Conservation (phyloP, 2,888 invertebrate species). For the Pseudococcus longispinus region DNA sequence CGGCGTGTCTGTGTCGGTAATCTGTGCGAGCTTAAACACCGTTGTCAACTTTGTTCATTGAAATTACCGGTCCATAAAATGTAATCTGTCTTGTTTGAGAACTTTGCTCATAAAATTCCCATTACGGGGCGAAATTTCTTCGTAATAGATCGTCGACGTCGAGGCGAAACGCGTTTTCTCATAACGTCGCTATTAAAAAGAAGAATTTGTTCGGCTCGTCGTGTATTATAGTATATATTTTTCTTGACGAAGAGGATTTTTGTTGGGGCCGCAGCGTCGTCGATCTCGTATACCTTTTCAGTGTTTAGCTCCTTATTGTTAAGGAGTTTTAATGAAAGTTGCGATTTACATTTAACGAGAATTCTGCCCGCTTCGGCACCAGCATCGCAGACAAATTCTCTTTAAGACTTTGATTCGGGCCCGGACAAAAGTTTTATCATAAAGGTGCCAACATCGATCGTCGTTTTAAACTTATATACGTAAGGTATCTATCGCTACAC, state of each 20-base stretch:
- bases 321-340: slow-evolving; percentile 37
- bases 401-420: slow-evolving; percentile 42
- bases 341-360: slow-evolving; percentile 40
- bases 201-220: background rate
- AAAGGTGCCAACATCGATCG: slow-evolving; percentile 26
- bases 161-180: background rate
- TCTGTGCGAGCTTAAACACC: slow-evolving; percentile 9
- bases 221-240: background rate
- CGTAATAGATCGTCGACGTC: slow-evolving; percentile 10
- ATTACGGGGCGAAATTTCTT: slow-evolving; percentile 25
- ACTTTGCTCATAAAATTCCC: slow-evolving; percentile 41
- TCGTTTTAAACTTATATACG: slow-evolving; percentile 25
- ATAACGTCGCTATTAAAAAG: slow-evolving; percentile 37
- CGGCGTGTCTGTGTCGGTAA: background rate
- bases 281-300: background rate
- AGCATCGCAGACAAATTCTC: slow-evolving; percentile 1
- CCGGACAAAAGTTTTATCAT: slow-evolving; percentile 29
- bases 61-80: slow-evolving; percentile 44
- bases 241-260: background rate
- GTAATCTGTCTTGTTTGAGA: slow-evolving; percentile 46
- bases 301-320: background rate
- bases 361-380: background rate
- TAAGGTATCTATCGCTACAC: background rate
- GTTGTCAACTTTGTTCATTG: slow-evolving; percentile 43
- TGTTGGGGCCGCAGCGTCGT: background rate